phyloP scores from a whole-genome alignment of 1,140 invertebrate genomes.

The Aphelenchoides besseyi region DNA sequence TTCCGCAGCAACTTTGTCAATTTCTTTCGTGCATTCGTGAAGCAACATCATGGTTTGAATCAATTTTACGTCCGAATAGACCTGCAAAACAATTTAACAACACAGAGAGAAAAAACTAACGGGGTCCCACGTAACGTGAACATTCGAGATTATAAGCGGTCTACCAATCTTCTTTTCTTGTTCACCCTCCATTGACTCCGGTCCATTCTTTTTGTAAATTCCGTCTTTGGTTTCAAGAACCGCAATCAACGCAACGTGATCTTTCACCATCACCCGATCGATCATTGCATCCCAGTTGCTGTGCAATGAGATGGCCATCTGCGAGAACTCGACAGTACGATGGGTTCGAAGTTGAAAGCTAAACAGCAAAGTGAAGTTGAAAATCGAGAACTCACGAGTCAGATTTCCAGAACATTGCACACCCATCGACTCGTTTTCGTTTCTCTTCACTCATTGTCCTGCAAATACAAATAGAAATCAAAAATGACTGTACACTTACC shows the following conservation, averaged over 20 bases:
- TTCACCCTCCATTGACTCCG: too few relatives aligned
- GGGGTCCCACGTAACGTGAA: constrained; percentile 99
- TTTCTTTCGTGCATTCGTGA: constrained; percentile 72
- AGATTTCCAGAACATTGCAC: constrained; percentile 90
- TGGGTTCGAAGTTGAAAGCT: constrained; percentile 92
- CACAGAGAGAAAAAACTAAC: constrained; percentile 69
- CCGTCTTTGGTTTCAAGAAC: constrained; percentile 40
- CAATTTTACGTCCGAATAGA: constrained; percentile 94
- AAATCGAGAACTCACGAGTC: constrained; percentile 74
- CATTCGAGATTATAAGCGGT: constrained; percentile 88
- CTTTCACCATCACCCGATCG: constrained; percentile 90
- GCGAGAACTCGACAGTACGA: constrained; percentile 91
- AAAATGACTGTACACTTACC: too few relatives aligned
- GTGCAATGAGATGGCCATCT: constrained; percentile 7
- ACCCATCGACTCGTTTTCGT: constrained; percentile 95
- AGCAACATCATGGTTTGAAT: constrained; percentile 99
- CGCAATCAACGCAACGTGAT: constrained; percentile 95
- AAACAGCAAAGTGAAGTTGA: too few relatives aligned
- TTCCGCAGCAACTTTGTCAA: constrained; percentile 33
- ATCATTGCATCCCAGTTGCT: constrained; percentile 29
- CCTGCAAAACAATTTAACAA: constrained; percentile 65
- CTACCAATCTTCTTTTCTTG: constrained; percentile 67
- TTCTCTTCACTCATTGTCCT: constrained; percentile 97
- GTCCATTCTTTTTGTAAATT: too few relatives aligned
- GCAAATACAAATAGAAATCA: too few relatives aligned